Evolutionary conservation across 2,113 vertebrate species (phyloP), one percentile per base, ranked within the genome.

Genomic region (Pseudolaguvia tuberculata): DNA sequence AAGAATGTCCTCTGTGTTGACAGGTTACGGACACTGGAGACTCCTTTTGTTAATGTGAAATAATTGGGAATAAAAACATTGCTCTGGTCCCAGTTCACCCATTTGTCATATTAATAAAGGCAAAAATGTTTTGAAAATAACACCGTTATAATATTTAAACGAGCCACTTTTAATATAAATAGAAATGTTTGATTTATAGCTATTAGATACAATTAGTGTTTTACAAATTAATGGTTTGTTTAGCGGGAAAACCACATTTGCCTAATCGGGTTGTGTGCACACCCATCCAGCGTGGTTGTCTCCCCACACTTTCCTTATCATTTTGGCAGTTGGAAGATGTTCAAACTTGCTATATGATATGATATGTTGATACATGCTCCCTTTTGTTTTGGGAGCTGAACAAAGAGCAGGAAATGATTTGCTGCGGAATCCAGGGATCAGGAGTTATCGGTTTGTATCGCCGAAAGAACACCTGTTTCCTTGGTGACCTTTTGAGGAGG

Each of bases 401-500:
- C 45, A 71, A 27, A 70, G 53, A 29, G 17, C 73, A 75, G 73
- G 51, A 70, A 70, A 70, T 42, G 29, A 62, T 70, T 57, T 31
- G 7, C 53, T 17, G 55, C 15, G 42, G 53, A 51, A 69, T 53
- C 31, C 48, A 27, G 39, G 75, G 67, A 70, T 70, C 66, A 70
- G 25, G 47, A 61, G 56, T 70, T 76, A 70, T 70, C 66, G 10
- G 75, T 31, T 21, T 20, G 8, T 35, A 67, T 75, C 39, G 7
- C 18, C 53, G 29, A 62, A 70, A 59, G 61, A 53, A 70, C 74
- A 70, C 66, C 75, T 70, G 56, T 45, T 62, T 55, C 48, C 48
- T 39, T 20, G 42, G 29, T 76, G 57, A 76, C 56, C 75, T 76
- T 66, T 70, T 42, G 47, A 70, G 48, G 56, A 70, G 56, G 56